These are phyloP conservation scores for Lochmaea crataegi DNA, from an alignment of 2,888 invertebrate species.

Conservation along the genomic window DNA sequence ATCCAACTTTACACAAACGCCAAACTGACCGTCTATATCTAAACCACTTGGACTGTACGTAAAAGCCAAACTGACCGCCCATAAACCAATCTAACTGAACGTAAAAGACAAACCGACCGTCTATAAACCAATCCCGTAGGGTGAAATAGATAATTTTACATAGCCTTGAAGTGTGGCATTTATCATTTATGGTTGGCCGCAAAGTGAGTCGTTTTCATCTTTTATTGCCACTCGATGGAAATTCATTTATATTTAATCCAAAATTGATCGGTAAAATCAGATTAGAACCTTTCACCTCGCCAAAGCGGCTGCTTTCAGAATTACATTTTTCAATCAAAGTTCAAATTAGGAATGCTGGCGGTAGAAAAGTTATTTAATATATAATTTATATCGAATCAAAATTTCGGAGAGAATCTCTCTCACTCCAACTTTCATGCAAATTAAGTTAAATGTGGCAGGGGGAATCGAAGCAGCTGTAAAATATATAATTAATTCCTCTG, in stretches of 20 bases:
- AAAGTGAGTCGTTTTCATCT: conserved; percentile 4
- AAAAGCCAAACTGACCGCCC: no score
- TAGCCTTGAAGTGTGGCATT: background rate
- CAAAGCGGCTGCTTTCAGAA: conserved; percentile 7
- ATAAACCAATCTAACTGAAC: no score
- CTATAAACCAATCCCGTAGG: no score
- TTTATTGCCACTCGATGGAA: conserved; percentile 18
- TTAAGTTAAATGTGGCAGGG: background rate
- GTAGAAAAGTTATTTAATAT: conserved; percentile 20
- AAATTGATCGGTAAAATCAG: conserved; percentile 21
- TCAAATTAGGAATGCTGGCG: conserved; percentile 18
- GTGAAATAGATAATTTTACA: background rate
- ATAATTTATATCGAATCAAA: conserved; percentile 21
- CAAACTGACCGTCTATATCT: no score
- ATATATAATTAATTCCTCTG: background rate
- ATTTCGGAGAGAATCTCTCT: background rate
- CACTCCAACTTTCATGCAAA: conserved; percentile 7
- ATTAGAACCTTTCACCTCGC: conserved; percentile 23
- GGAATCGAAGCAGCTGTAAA: background rate
- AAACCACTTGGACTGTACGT: no score
- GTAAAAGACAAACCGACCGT: no score
- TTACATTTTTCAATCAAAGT: conserved; percentile 28
- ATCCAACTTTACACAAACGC: no score
- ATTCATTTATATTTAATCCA: conserved; percentile 28
- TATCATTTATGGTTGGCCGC: background rate